Conservation (phyloP, 92 coral and sea anemone species). For the Plumapathes pennacea region DNA sequence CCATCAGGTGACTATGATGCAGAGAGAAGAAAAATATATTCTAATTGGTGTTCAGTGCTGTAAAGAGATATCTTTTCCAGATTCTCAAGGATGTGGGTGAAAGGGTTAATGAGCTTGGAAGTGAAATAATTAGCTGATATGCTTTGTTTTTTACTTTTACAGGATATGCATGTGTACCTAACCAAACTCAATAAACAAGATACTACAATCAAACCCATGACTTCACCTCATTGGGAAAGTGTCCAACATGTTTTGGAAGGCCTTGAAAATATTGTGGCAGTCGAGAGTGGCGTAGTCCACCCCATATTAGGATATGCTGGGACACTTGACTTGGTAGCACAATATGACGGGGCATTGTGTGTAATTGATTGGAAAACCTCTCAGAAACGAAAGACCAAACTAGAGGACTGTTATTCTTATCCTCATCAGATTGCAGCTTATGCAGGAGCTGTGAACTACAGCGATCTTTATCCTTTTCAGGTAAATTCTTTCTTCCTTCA, state of each 20-base stretch:
- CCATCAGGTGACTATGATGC: slow-evolving; percentile 59
- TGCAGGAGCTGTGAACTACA: slow-evolving; percentile 92
- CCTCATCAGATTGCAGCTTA: slow-evolving; percentile 89
- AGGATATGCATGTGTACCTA: slow-evolving; percentile 54
- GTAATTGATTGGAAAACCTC: slow-evolving; percentile 98
- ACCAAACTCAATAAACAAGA: slow-evolving; percentile 6
- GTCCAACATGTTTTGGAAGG: slow-evolving; percentile 60
- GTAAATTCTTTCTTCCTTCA: slow-evolving; percentile 28
- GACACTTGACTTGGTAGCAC: slow-evolving; percentile 79
- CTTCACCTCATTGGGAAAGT: slow-evolving; percentile 76
- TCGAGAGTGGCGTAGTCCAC: slow-evolving; percentile 84
- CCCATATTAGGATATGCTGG: slow-evolving; percentile 84
- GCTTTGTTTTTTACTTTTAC: neutral
- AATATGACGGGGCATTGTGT: slow-evolving; percentile 63
- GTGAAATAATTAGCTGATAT: no score
- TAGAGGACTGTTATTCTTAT: slow-evolving; percentile 84
- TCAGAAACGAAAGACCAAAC: slow-evolving; percentile 57
- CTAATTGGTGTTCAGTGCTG: no score
- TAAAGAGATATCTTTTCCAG: no score
- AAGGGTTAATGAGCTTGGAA: no score
- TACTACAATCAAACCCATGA: slow-evolving; percentile 4
- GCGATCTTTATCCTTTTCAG: slow-evolving; percentile 88
- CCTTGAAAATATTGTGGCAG: slow-evolving; percentile 69
- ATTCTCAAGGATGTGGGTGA: no score
- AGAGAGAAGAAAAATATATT: neutral